Conservation (phyloP, 2,113 vertebrate species). For the Zosterops japonicus region DNA sequence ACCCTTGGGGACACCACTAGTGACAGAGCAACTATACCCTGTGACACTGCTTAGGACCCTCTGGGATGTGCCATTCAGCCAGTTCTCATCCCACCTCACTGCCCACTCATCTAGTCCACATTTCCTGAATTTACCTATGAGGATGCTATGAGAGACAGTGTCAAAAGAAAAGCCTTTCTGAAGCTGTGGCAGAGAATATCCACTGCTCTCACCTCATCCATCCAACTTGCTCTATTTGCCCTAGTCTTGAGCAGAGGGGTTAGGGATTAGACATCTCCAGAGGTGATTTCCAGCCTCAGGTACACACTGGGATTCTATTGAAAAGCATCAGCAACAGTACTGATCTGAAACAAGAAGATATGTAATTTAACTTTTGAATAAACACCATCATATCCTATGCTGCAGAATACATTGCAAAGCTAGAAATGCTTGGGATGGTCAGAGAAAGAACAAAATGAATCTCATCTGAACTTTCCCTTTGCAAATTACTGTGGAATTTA, state of each 20-base stretch:
- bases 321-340: neutral
- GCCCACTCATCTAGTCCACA: neutral
- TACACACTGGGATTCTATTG: neutral
- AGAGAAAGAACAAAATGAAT: neutral
- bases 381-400: neutral
- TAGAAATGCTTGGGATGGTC: neutral
- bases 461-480: neutral
- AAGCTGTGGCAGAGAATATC: neutral
- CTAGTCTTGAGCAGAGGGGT: neutral
- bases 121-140: neutral
- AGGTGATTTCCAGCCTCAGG: neutral
- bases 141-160: neutral
- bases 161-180: neutral
- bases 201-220: neutral
- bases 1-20: neutral
- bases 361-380: neutral
- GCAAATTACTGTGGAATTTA: neutral
- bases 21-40: neutral
- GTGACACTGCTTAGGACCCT: too few species aligned
- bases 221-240: neutral
- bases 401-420: neutral
- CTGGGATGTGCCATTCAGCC: accelerated
- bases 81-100: neutral
- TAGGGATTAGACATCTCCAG: neutral
- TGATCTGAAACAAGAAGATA: neutral